These are phyloP conservation scores for Tipula vernalis DNA, from an alignment of 2,888 invertebrate species.

Conservation along the genomic window DNA sequence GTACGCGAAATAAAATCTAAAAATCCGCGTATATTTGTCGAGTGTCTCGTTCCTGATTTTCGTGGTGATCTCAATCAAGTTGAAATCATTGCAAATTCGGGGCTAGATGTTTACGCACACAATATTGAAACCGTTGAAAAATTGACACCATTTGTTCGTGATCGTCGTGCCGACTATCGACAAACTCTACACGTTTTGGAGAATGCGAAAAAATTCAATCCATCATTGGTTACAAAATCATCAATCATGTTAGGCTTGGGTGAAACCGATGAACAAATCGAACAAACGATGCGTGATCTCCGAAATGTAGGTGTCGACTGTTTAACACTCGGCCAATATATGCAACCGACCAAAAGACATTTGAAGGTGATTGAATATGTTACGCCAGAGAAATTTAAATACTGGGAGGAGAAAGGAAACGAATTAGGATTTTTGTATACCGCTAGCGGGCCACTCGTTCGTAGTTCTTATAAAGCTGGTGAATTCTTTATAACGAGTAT, in stretches of 20 bases:
- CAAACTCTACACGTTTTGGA: slow-evolving; percentile 78
- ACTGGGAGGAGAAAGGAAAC: slow-evolving; percentile 73
- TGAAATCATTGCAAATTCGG: slow-evolving; percentile 59
- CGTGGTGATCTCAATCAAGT: slow-evolving; percentile 66
- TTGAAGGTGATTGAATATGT: slow-evolving; percentile 92
- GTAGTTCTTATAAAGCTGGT: slow-evolving; percentile 97
- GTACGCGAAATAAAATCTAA: slow-evolving; percentile 73
- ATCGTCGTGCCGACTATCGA: slow-evolving; percentile 80
- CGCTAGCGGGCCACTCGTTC: slow-evolving; percentile 92
- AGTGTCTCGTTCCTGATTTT: slow-evolving; percentile 96
- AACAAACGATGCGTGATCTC: slow-evolving; percentile 77
- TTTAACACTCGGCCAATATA: slow-evolving; percentile 94
- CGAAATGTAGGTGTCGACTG: slow-evolving; percentile 79
- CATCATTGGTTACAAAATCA: slow-evolving; percentile 85
- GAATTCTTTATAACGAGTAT: slow-evolving; percentile 82
- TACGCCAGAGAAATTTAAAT: slow-evolving; percentile 82
- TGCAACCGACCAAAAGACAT: slow-evolving; percentile 97
- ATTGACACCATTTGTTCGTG: slow-evolving; percentile 83
- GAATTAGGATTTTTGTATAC: slow-evolving; percentile 89
- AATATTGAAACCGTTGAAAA: slow-evolving; percentile 95
- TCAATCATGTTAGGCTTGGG: slow-evolving; percentile 97
- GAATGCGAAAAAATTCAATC: slow-evolving; percentile 68
- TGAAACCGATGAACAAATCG: slow-evolving; percentile 77
- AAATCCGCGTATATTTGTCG: slow-evolving; percentile 78
- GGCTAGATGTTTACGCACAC: slow-evolving; percentile 94